Evolutionary conservation across 2,797 vertebrate genomes (phyloP), one percentile per base, ranked within the genome.

Genomic region (Falco berigora): DNA sequence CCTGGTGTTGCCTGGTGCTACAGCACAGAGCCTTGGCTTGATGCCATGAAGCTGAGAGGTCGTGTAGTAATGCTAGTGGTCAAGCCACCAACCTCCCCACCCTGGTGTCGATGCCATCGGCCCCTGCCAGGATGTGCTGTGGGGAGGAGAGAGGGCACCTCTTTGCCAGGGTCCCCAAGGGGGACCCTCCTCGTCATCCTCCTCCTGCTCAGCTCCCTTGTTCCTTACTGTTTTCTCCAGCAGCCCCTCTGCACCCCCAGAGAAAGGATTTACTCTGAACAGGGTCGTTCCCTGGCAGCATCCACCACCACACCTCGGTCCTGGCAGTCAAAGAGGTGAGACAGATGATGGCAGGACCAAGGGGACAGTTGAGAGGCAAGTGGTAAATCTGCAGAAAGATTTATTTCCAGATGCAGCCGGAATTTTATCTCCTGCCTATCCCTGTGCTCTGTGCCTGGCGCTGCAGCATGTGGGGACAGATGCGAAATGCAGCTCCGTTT

Each of bases 81-180:
- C 74, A 67, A 76, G 18, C 7, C 64, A 47, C 23, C 36, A 32
- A 28, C 30, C 20, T 38, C 19, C 77, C 16, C 27, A 62, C 8
- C 8, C 19, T 0, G 0, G 10, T 58, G 34, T 8, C 7, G 4
- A 4, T 18, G 49, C 30, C 1, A 0, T 10, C 17, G 24, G 16
- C 3, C 22, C 23, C 18, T 49, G 36, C 24, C 19, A 56, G 47
- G 42, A 6, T 0, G 3, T 53, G 27, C 44, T 50, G 52, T 1
- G 4, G 55, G 34, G 36, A 67, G 53, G 25, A 72, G 10, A 21
- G 8, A 38, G 34, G 34, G 21, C 16, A 63, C 6, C 34, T 73
- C 76, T 88, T 32, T 63, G 13, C 32, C 53, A 20, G 8, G 15
- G 15, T 64, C 30, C 18, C 47, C 13, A 14, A 59, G 10, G 12